Percentiles rank a stretch among this genome's conserved stretches.
Conservation (phyloP, 2,797 vertebrate genomes). For the Eulemur coronatus region DNA sequence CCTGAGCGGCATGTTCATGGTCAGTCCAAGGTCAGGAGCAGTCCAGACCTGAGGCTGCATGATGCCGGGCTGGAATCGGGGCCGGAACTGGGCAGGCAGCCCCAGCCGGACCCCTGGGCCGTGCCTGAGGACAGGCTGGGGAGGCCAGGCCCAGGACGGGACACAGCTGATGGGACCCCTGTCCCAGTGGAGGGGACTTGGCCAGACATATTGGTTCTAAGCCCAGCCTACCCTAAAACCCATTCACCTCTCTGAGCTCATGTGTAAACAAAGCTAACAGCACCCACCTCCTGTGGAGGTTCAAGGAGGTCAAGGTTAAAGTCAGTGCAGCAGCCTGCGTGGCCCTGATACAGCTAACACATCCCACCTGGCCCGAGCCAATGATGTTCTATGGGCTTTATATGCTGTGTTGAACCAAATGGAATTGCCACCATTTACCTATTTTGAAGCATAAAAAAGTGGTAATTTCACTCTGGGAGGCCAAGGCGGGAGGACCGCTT, state of each 20-base stretch:
- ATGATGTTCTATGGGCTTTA: not conserved
- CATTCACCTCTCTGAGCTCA: not conserved
- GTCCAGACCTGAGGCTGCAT: not conserved
- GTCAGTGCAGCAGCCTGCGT: not conserved
- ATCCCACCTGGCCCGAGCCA: not conserved
- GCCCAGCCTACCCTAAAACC: not conserved
- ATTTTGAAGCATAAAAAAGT: not conserved
- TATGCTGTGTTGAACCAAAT: not conserved
- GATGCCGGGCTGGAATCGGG: not conserved
- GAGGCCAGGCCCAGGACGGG: not conserved
- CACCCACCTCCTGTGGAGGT: not conserved
- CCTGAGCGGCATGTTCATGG: slow-evolving; percentile 78
- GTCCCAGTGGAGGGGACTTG: no score
- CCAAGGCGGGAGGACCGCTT: not conserved
- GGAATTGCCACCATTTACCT: not conserved
- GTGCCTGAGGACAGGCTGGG: not conserved
- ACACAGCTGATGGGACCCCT: not conserved
- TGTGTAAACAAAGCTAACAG: not conserved
- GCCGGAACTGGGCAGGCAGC: not conserved
- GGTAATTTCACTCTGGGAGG: not conserved
- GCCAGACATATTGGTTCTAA: not conserved
- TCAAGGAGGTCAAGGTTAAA: not conserved
- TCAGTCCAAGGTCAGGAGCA: not conserved
- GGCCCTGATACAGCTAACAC: not conserved
- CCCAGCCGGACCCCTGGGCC: not conserved